Conservation (phyloP, 2,797 vertebrate species). For the Urocyon cinereoargenteus region DNA sequence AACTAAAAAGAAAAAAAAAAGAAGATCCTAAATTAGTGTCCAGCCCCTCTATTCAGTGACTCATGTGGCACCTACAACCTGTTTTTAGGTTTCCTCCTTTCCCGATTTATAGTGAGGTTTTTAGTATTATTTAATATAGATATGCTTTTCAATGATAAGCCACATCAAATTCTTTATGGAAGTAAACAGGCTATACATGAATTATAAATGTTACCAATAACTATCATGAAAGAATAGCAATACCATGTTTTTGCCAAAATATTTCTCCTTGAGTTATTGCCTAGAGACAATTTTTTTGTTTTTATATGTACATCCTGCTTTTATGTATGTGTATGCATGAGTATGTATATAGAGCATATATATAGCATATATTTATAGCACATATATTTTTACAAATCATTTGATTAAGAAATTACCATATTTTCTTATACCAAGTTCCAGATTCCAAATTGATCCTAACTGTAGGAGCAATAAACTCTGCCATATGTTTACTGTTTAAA, state of each 20-base stretch:
- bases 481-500: slow-evolving; percentile 1
- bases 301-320: neutral
- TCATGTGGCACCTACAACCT: neutral
- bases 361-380: neutral
- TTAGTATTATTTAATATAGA: neutral
- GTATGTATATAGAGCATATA: neutral
- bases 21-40: neutral
- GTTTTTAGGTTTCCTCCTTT: neutral
- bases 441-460: slow-evolving; percentile 10
- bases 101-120: neutral
- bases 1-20: neutral
- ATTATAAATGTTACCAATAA: slow-evolving; percentile 5
- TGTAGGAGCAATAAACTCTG: neutral
- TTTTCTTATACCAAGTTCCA: neutral
- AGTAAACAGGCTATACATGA: neutral
- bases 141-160: neutral
- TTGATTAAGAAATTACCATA: neutral
- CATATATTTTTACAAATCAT: neutral
- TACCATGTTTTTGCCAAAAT: slow-evolving; percentile 27
- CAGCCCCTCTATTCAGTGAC: neutral
- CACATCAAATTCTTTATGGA: neutral
- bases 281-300: neutral
- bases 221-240: neutral
- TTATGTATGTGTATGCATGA: neutral
- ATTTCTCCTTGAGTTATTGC: slow-evolving; percentile 28